phyloP scores from a whole-genome alignment of 2,797 vertebrate genomes.

The Acestrorhynchus altus region DNA sequence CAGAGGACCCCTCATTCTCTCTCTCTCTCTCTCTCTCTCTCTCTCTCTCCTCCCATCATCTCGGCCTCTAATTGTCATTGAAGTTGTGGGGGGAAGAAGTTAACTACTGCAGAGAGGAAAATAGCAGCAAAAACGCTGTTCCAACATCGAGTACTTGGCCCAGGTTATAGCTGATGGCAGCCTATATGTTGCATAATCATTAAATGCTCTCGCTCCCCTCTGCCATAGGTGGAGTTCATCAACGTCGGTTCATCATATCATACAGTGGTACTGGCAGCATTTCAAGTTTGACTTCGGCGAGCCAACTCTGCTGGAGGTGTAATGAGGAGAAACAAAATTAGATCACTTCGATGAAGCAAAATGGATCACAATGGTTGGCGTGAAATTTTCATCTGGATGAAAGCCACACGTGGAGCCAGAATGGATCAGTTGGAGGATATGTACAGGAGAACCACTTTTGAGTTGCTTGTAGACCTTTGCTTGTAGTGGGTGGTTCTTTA shows the following conservation, averaged over 20 bases:
- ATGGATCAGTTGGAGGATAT: too few relatives aligned
- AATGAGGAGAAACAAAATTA: neutral
- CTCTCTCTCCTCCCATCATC: neutral
- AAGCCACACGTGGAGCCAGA: too few relatives aligned
- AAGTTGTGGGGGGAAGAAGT: slow-evolving; percentile 13
- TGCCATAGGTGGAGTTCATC: neutral
- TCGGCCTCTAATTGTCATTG: slow-evolving; percentile 41
- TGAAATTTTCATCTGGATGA: neutral
- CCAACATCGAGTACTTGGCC: neutral
- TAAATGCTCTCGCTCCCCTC: neutral
- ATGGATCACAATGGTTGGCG: neutral
- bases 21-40: neutral
- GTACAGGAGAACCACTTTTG: too few relatives aligned
- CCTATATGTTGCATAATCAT: neutral
- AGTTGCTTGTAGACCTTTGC: too few relatives aligned
- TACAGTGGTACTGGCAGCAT: neutral
- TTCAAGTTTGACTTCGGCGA: neutral
- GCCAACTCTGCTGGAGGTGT: neutral
- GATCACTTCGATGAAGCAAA: neutral
- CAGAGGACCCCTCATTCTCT: slow-evolving; percentile 26
- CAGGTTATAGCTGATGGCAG: too few relatives aligned
- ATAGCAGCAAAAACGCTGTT: neutral
- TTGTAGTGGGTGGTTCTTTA: too few relatives aligned
- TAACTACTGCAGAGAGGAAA: neutral
- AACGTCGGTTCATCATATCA: neutral